Base-by-base conservation (phyloP, 2,113 vertebrate genomes). In the Lota lota region DNA sequence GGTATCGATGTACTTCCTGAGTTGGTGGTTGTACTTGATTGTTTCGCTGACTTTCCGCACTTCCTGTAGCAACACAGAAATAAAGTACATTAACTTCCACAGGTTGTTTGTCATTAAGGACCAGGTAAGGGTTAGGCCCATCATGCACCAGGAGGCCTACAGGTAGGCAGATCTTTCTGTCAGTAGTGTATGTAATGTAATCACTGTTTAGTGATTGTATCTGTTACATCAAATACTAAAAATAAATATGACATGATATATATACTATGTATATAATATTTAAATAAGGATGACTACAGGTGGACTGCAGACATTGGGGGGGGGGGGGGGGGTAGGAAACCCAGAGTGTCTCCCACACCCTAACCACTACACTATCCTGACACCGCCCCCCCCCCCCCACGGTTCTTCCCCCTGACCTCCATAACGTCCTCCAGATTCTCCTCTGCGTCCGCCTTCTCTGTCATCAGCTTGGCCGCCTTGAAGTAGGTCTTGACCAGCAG, bases 361-460 rank as follows among this genome's bases (percentile, higher is more conserved):
- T 54, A 14, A 54, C 18, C 2, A 54, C 1, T 53, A 3, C 1
- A 2, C 51, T 1, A 1, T 14, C 17, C 51, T 18, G 17, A 17
- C 17, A 56, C 18, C 7, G 16, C 10, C 1, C 51, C 17, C 14
- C 18, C 14, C 18, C 18, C 18, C 5, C 12, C 51, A 54, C 19
- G 18, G 19, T 7, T 19, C 8, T 10, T 17, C 1, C 14, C 7
- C 36, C 67, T 66, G 82, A 94, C 97, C 92, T 99, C 97, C 96
- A 98, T 98, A 62, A 96, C 91, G 83, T 99, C 97, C 83, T 99
- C 97, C 78, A 99, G 92, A 84, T 94, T 98, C 81, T 99, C 97
- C 74, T 97, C 95, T 0, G 97, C 94, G 69, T 99, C 97, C 1
- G 96, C 96, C 89, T 97, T 99, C 89, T 99, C 97, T 0, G 96